Evolutionary conservation across 2,797 vertebrate genomes (phyloP), one percentile per base, ranked within the genome.

Genomic region (Naso thynnoides): DNA sequence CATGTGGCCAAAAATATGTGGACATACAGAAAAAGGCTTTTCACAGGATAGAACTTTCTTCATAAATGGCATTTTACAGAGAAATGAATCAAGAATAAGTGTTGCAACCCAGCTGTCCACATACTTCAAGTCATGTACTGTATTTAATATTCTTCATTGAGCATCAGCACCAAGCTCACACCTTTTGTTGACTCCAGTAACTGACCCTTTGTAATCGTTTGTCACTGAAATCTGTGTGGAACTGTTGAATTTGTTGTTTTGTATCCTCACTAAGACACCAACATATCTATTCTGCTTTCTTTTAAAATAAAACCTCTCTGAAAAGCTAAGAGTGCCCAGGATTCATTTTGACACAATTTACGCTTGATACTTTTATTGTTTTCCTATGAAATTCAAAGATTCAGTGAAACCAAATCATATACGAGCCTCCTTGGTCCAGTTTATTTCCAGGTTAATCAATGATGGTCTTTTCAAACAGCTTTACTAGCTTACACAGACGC

Each of bases 391-490:
- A 79, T 21, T 70, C 60, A 72, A 60, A 38, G 9, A 78, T 56
- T 71, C 29, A 70, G 36, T 42, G 53, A 73, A 74, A 75, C 27
- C 61, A 63, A 69, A 56, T 6, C 63, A 87, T 31, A 38, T 62
- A 59, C 72, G 29, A 78, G 29, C 81, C 41, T 64, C n/a, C 10
- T 33, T 36, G 24, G 71, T 63, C 63, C 31, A 63, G 38, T 86
- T 87, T 87, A 79, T 86, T 90, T 91, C 74, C 86, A 90, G 82
- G 58, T 74, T 83, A 71, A 70, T 80, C 79, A 66, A 69, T 15
- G 9, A 60, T 42, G 52, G 65, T 79, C 67, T 66, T 73, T 56
- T 69, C 24, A 76, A 72, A 73, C 61, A 82, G 76, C 9, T 79
- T 55, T 21, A 74, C 55, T 67, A 82, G 19, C 71, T 82, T 79